Evolutionary conservation across 2,888 invertebrate genomes (phyloP), one percentile per base, ranked within the genome.

Genomic region (Erannis defoliaria): DNA sequence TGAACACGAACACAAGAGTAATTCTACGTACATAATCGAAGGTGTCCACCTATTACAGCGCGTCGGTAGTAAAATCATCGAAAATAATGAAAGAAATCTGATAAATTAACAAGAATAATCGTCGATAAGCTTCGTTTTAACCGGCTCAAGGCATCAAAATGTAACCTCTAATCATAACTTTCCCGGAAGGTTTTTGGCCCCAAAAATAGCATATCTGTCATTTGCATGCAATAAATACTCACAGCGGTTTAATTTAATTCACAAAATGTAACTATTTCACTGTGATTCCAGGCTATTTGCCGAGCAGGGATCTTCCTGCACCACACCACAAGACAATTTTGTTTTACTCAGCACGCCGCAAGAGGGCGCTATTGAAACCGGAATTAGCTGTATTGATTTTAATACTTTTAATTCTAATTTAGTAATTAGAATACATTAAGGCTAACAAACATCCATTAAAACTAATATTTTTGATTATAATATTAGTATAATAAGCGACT

Each of bases 291-390:
- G 82, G 80, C 82, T 84, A 84, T 83, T 83, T 77, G 81, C 80
- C 80, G 67, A 78, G 72, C 74, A 76, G 73, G 67, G 77, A 75
- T 82, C 79, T 80, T 82, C 75, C 77, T 75, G 76, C 80, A 86
- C 83, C 81, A 79, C 85, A 89, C 86, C 87, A 88, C 89, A 90
- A 88, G 89, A 89, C 88, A 87, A 85, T 80, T 86, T 78, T 75
- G 68, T 65, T 74, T 82, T 77, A 59, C 62, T 56, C 67, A 75
- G 71, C 68, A 64, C 59, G 67, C 66, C 84, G 76, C 72, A 64
- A 87, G 92, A 82, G 86, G 86, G 88, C 88, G 86, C 70, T 68
- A 64, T 21, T 18, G 51, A 64, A 54, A 73, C 80, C 87, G 90
- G 90, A 90, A 84, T 76, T 73, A 62, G 64, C 70, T 68, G 67